Conservation (phyloP, 2,113 vertebrate genomes). For the Laticauda colubrina region DNA sequence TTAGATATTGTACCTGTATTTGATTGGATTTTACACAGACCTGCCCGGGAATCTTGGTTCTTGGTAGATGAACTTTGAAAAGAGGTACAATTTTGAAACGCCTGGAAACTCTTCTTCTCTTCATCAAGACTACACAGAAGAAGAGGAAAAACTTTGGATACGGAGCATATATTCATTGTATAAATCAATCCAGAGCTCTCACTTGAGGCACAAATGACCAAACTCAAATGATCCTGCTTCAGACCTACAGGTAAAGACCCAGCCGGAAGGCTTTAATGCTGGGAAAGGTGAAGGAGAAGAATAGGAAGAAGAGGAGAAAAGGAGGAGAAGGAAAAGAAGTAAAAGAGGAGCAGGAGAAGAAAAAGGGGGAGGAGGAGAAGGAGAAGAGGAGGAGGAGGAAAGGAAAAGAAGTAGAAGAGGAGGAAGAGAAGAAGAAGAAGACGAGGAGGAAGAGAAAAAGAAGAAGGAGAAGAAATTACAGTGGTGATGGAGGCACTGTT, state of each 20-base stretch:
- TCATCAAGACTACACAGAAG: neutral
- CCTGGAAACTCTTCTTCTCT: neutral
- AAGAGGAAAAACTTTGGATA: neutral
- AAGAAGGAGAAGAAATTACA: neutral
- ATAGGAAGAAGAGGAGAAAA: no score
- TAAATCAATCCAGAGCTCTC: neutral
- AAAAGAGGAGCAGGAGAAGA: no score
- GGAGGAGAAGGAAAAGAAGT: no score
- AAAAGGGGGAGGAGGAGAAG: rapidly evolving
- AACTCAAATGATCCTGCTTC: neutral
- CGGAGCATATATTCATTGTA: neutral
- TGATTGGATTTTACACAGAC: neutral
- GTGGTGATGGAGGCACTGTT: neutral
- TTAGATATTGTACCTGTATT: neutral
- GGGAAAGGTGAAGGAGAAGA: neutral
- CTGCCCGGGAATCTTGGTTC: neutral
- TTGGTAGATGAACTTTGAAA: no score
- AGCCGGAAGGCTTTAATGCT: neutral
- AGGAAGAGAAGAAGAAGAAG: rapidly evolving
- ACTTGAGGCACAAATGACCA: neutral
- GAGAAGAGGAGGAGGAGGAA: rapidly evolving
- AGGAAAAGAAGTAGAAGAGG: no score
- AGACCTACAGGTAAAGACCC: neutral
- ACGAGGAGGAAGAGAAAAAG: no score
- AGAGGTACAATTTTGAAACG: neutral